Base-by-base conservation (phyloP, 2,888 invertebrate species). In the Eubasilissa splendida region DNA sequence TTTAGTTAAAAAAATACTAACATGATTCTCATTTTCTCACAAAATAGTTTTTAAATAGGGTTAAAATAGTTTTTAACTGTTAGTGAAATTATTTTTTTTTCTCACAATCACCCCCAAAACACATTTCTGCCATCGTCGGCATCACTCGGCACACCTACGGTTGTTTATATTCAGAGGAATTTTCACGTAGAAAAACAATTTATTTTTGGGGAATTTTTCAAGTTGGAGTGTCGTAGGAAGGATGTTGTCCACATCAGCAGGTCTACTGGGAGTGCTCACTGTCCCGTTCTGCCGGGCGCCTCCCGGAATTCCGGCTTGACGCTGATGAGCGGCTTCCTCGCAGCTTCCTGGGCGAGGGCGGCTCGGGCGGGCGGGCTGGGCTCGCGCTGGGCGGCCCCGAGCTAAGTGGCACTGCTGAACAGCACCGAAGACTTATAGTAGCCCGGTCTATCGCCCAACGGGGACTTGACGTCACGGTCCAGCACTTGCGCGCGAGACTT, bases 361-460 rank as follows among this genome's bases (percentile, higher is more conserved):
- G 77, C 11, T 68, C 60, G 33, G 77, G 70, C 59, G 63, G 83
- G 79, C 33, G 83, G 80, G 68, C 80, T 79, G 60, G 79, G 56
- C 86, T 82, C 83, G 76, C 82, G 80, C 81, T 73, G 66, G 75
- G 75, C 65, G 65, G 65, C 81, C 84, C 80, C 68, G 80, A 90
- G 91, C 91, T 92, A 93, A 90, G 96, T 96, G 87, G 96, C 96
- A 87, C 96, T 96, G 86, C 96, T 96, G 88, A 96, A 96, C 84
- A 96, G 92, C 85, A 96, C 96, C 56, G 96, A 96, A 89, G 96
- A 96, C 90, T 96, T 96, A 91, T 96, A 96, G 89, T 96, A 96
- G 85, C 93, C 93, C 80, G 93, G 92, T 83, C 94, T 92, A 88
- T 96, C 96, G 86, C 96, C 95, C 83, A 96, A 91, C 58, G 96